Evolutionary conservation across 1,140 invertebrate species (phyloP).

Genomic region (Pachypeltis micranthus): DNA sequence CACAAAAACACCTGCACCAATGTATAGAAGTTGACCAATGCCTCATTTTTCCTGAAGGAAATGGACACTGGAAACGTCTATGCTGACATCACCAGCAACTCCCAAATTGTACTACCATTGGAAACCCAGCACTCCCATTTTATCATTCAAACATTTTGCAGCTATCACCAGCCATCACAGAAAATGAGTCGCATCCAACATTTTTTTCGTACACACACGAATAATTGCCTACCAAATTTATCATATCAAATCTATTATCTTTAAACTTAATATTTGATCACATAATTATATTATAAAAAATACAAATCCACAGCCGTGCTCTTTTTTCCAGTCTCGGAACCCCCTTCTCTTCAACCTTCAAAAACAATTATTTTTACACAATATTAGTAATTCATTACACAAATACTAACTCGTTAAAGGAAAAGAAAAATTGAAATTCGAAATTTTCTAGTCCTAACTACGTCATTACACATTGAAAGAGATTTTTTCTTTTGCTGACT

Average conservation of each 20-base stretch:
- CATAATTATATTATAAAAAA: slow-evolving; percentile 21
- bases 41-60: too few species aligned
- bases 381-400: slow-evolving; percentile 14
- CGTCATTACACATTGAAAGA: slow-evolving; percentile 20
- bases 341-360: slow-evolving; percentile 14
- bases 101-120: background rate
- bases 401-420: slow-evolving; percentile 19
- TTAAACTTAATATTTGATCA: background rate
- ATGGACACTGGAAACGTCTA: background rate
- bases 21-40: too few species aligned
- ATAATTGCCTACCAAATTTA: background rate
- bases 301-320: slow-evolving; percentile 23
- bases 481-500: too few species aligned
- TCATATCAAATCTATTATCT: background rate
- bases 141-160: background rate
- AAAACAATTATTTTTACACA: slow-evolving; percentile 9
- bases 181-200: background rate
- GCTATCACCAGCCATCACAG: background rate
- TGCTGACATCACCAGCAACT: background rate
- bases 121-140: background rate
- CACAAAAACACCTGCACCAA: too few species aligned
- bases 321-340: slow-evolving; percentile 19
- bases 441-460: slow-evolving; percentile 15
- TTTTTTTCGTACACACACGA: background rate
- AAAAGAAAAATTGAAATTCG: slow-evolving; percentile 17